Evolutionary conservation across 2,797 vertebrate species (phyloP).

Genomic region (Setipinna tenuifilis): DNA sequence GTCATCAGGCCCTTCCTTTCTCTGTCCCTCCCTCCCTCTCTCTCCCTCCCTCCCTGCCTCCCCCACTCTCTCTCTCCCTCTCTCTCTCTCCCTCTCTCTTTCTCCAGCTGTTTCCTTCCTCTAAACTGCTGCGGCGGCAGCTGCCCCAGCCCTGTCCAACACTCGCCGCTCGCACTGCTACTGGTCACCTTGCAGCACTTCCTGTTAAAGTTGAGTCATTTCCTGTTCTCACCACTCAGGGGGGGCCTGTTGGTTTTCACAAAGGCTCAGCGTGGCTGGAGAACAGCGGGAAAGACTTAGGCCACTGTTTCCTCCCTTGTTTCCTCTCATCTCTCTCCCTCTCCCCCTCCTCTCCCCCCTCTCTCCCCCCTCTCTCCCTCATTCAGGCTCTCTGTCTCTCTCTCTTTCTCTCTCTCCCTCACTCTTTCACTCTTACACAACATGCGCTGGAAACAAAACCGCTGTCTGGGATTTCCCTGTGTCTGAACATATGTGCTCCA

Average conservation of each 20-base stretch:
- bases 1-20: constrained; percentile 35
- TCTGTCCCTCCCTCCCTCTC: constrained; percentile 19
- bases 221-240: constrained; percentile 67
- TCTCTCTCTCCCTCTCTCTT: neutral
- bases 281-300: constrained; percentile 51
- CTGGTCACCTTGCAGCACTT: constrained; percentile 74
- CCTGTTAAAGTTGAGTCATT: constrained; percentile 75
- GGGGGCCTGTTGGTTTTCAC: constrained; percentile 48
- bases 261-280: constrained; percentile 46
- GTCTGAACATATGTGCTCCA: constrained; percentile 11
- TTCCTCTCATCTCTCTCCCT: constrained; percentile 37
- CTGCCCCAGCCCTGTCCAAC: constrained; percentile 62
- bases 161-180: constrained; percentile 63
- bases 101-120: constrained; percentile 79
- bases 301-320: constrained; percentile 52
- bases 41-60: constrained; percentile 55
- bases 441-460: constrained; percentile 40
- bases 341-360: constrained; percentile 16
- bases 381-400: neutral
- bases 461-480: constrained; percentile 34
- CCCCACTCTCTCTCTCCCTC: neutral
- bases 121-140: constrained; percentile 75
- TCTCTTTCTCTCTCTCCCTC: constrained; percentile 11
- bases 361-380: neutral
- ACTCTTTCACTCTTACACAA: constrained; percentile 14